Evolutionary conservation across 2,888 invertebrate genomes (phyloP).

Genomic region (Lamellibrachia satsuma): DNA sequence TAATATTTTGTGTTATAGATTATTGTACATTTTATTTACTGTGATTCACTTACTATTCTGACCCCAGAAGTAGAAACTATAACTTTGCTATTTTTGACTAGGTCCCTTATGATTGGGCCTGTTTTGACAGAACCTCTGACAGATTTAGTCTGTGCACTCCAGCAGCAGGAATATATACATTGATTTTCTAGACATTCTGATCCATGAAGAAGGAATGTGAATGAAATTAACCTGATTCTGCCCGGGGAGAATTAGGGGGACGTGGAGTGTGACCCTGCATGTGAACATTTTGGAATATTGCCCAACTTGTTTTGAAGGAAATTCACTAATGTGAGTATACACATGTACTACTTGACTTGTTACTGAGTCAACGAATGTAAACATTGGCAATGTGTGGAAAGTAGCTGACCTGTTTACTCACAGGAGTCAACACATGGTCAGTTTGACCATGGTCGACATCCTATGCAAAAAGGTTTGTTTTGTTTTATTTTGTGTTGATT

Average conservation of each 20-base stretch:
- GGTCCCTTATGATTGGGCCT: neutral
- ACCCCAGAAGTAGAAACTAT: neutral
- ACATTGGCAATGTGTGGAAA: neutral
- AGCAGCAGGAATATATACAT: neutral
- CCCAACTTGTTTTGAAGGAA: neutral
- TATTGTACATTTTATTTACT: neutral
- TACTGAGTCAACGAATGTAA: neutral
- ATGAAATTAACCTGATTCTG: neutral
- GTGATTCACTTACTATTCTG: neutral
- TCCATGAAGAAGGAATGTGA: neutral
- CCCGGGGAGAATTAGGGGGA: neutral
- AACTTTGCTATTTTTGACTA: neutral
- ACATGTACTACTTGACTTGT: neutral
- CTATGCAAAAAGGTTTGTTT: neutral
- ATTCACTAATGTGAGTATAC: neutral
- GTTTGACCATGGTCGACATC: neutral
- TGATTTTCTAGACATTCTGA: neutral
- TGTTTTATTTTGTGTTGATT: neutral
- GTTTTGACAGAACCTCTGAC: neutral
- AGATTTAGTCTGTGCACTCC: neutral
- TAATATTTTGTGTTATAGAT: neutral
- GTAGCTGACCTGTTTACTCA: neutral
- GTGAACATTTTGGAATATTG: neutral
- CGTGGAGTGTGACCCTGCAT: neutral
- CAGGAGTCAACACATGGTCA: neutral